Percentiles rank a stretch among this genome's conserved stretches.
Conservation (phyloP, 2,797 vertebrate genomes). For the Eulemur coronatus region DNA sequence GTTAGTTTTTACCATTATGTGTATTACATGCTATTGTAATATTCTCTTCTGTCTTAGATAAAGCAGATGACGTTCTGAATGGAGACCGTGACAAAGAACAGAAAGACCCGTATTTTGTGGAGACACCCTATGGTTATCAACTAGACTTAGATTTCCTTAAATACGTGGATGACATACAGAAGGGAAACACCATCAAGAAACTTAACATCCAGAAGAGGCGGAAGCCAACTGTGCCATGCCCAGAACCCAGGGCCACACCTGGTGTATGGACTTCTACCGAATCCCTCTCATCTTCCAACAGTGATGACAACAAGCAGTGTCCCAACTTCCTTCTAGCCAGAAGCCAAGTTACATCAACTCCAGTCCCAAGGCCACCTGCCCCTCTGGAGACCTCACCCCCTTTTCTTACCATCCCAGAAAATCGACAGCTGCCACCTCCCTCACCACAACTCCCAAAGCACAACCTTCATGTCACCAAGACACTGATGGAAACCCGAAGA, state of each 20-base stretch:
- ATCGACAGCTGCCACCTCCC: conserved; percentile 90
- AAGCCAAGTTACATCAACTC: conserved; percentile 80
- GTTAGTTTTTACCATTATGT: not conserved
- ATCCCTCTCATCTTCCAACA: conserved; percentile 96
- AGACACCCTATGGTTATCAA: conserved; percentile 98
- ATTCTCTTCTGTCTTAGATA: conserved; percentile 84
- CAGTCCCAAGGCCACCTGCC: conserved; percentile 74
- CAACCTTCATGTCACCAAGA: conserved; percentile 97
- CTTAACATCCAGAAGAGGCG: conserved; percentile 93
- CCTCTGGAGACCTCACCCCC: conserved; percentile 83
- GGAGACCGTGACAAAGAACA: conserved; percentile 88
- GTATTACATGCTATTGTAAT: not conserved
- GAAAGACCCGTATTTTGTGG: conserved; percentile 93
- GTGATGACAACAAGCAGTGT: conserved; percentile 93
- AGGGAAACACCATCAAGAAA: conserved; percentile 97
- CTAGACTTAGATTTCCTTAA: conserved; percentile 99
- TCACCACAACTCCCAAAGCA: conserved; percentile 90
- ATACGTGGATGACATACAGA: conserved; percentile 98
- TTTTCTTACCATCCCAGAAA: conserved; percentile 86
- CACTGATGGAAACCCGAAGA: conserved; percentile 97
- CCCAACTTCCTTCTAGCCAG: conserved; percentile 83
- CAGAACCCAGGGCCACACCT: conserved; percentile 78
- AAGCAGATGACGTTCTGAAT: conserved; percentile 85
- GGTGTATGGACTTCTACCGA: conserved; percentile 94
- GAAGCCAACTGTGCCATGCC: conserved; percentile 82